phyloP scores from a whole-genome alignment of 2,113 vertebrate species.

The Xenotilapia longispinis region DNA sequence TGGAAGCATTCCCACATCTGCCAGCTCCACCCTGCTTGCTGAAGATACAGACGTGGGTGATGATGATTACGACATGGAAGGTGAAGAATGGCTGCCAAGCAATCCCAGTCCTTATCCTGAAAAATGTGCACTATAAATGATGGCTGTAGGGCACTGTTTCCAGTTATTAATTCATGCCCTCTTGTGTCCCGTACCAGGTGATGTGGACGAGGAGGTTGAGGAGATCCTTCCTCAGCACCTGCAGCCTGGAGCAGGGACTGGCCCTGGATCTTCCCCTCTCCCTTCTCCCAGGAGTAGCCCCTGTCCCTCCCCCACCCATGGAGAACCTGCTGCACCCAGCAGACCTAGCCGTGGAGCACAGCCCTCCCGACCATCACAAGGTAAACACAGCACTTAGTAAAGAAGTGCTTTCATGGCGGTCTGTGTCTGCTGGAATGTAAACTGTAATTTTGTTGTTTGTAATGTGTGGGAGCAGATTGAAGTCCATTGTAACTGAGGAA shows the following conservation, averaged over 20 bases:
- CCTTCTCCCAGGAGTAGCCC: conserved; percentile 87
- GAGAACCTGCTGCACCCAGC: conserved; percentile 73
- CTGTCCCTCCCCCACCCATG: conserved; percentile 87
- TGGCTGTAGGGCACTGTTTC: background rate
- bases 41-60: conserved; percentile 88
- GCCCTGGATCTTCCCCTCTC: conserved; percentile 78
- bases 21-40: conserved; percentile 91
- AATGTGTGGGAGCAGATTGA: conserved; percentile 42
- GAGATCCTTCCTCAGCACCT: conserved; percentile 92
- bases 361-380: conserved; percentile 73
- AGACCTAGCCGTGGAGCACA: conserved; percentile 77
- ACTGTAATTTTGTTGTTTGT: conserved; percentile 30
- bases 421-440: background rate
- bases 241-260: conserved; percentile 77
- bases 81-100: conserved; percentile 47
- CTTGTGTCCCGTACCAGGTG: conserved; percentile 70
- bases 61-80: conserved; percentile 97
- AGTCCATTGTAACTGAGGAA: conserved; percentile 47
- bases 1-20: conserved; percentile 81
- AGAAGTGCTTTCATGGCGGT: background rate
- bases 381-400: conserved; percentile 33
- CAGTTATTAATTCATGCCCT: background rate
- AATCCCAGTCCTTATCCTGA: background rate
- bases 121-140: background rate
- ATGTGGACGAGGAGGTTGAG: conserved; percentile 93